Conservation (phyloP, 1,140 invertebrate species). For the Euura lappo region DNA sequence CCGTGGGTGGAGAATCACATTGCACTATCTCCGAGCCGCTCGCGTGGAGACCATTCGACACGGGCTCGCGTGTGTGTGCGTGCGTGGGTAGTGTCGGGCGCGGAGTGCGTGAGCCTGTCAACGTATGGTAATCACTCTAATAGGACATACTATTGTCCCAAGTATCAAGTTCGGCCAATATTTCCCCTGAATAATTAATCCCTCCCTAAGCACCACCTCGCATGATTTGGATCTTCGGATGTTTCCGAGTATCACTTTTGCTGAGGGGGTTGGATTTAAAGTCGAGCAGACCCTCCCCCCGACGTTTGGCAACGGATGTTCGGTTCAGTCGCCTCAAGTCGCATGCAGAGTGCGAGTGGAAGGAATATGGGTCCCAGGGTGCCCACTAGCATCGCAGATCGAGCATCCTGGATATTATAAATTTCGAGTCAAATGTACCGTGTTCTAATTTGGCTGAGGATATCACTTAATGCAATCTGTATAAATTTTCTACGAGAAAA, state of each 20-base stretch:
- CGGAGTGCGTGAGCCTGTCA: constrained; percentile 27
- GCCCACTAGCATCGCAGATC: constrained; percentile 29
- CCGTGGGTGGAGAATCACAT: constrained; percentile 18
- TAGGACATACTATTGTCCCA: constrained; percentile 30
- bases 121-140: constrained; percentile 36
- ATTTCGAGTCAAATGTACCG: constrained; percentile 16
- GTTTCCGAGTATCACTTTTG: no score
- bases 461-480: constrained; percentile 19
- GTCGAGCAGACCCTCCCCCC: not conserved
- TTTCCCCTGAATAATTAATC: not conserved
- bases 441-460: constrained; percentile 10
- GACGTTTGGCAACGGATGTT: not conserved
- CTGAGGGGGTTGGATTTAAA: not conserved
- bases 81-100: constrained; percentile 6
- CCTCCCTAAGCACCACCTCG: not conserved
- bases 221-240: no score
- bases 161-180: not conserved
- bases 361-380: constrained; percentile 34
- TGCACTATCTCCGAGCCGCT: constrained; percentile 5
- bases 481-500: not conserved
- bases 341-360: not conserved
- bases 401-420: constrained; percentile 17
- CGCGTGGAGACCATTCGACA: not conserved
- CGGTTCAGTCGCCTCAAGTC: not conserved
- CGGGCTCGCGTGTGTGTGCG: not conserved